These are phyloP conservation scores for Congeria kusceri DNA, from an alignment of 2,888 invertebrate genomes.

Conservation along the genomic window DNA sequence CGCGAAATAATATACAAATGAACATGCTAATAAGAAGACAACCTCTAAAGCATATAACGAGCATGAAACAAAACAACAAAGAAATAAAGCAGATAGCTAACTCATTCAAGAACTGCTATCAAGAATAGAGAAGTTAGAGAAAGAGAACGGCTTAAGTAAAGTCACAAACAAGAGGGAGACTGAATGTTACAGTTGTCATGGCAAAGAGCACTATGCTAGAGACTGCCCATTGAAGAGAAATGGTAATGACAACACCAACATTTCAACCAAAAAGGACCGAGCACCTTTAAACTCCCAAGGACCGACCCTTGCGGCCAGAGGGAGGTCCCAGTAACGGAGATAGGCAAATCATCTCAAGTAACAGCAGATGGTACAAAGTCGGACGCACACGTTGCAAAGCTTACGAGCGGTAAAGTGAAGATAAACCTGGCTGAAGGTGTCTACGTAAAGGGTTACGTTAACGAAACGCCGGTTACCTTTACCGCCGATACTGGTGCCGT, in stretches of 20 bases:
- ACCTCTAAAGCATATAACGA: not conserved
- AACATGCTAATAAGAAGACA: too few relatives aligned
- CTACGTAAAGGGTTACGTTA: not conserved
- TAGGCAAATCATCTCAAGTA: not conserved
- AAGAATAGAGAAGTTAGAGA: too few relatives aligned
- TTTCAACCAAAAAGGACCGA: too few relatives aligned
- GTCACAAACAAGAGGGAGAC: not conserved
- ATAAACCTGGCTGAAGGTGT: not conserved
- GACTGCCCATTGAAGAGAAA: not conserved
- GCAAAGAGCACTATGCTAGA: not conserved
- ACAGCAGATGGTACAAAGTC: not conserved
- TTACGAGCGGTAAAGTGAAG: too few relatives aligned
- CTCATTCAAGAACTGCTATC: too few relatives aligned
- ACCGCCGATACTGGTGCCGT: conserved; percentile 33
- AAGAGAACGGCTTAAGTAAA: not conserved
- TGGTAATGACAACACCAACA: not conserved
- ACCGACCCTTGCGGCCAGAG: conserved; percentile 2
- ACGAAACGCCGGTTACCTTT: conserved; percentile 12
- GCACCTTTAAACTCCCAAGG: conserved; percentile 12
- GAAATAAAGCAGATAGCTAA: not conserved
- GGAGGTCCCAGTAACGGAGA: not conserved
- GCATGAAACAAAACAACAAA: not conserved
- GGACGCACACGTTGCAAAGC: not conserved
- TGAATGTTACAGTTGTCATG: not conserved
- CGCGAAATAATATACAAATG: too few relatives aligned